Percentiles rank a stretch among this genome's conserved stretches.
Evolutionary conservation across 2,113 vertebrate species (phyloP).

Genomic region (Melanocharis versteri): DNA sequence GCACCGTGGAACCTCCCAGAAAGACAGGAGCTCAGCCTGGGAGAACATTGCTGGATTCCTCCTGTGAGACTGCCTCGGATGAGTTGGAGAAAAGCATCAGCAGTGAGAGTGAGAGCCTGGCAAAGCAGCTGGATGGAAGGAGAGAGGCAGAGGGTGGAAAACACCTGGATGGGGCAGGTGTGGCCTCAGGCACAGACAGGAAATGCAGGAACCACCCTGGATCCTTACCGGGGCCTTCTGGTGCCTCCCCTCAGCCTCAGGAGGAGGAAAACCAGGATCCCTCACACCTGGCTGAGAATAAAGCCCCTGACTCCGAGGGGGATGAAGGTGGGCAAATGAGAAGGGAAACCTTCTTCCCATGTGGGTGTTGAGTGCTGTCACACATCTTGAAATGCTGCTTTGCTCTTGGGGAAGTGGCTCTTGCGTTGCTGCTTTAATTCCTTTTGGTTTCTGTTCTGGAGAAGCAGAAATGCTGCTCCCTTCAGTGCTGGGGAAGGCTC

Average conservation of each 20-base stretch:
- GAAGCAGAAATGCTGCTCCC: neutral
- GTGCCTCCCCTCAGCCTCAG: neutral
- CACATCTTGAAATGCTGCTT: too few species aligned
- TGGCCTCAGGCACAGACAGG: accelerated
- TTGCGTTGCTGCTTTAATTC: neutral
- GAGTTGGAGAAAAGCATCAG: neutral
- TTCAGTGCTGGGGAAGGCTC: neutral
- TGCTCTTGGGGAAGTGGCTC: neutral
- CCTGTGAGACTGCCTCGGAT: neutral
- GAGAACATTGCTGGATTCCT: neutral
- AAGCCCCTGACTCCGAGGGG: neutral
- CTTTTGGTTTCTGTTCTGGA: neutral
- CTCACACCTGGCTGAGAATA: accelerated
- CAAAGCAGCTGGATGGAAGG: neutral
- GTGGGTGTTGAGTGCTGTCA: accelerated
- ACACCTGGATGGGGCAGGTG: accelerated
- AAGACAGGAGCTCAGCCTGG: accelerated
- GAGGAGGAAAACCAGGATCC: neutral
- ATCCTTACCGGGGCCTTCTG: neutral
- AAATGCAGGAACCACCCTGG: neutral
- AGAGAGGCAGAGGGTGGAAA: neutral
- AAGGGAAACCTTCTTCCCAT: accelerated
- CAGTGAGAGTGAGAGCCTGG: neutral
- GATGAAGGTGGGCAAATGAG: slow-evolving; percentile 52
- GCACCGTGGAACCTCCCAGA: accelerated